Evolutionary conservation across 2,797 vertebrate genomes (phyloP), one percentile per base, ranked within the genome.

Genomic region (Dryobates pubescens): DNA sequence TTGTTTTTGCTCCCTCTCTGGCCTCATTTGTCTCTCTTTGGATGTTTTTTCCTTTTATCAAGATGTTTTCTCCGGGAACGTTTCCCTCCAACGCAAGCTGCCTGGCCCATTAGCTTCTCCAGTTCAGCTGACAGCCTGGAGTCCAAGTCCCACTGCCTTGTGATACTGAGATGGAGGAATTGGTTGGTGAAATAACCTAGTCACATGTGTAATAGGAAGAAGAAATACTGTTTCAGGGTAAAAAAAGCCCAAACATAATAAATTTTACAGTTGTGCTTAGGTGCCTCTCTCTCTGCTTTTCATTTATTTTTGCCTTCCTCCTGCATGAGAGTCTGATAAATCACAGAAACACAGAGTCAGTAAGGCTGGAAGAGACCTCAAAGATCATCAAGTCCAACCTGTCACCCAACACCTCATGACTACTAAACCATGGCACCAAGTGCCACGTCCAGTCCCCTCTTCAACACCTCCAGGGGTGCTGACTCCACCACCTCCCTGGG

Each of bases 21-120:
- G 91, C 88, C 82, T 89, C 87, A 70, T 93, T 96, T 96, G 77
- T 95, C 92, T 94, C 73, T 88, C 81, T 79, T 29, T 81, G 77
- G 89, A 79, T 63, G 54, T 67, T 91, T 94, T 94, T 93, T 87
- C 64, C 91, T 72, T 86, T 88, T 93, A 94, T 94, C 71, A 63
- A 81, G 92, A 89, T 86, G 70, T 94, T 94, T 92, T 93, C 72
- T 83, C 71, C 7, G 2, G 92, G 93, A 94, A 88, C 20, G 61
- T 13, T 73, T 91, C 86, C 92, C 36, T 1, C 86, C 92, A 89
- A 93, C 16, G 36, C 86, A 88, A 53, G 51, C 88, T 86, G 85
- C 90, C 79, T 87, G 90, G 88, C 47, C 93, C 93, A 93, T 95
- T 96, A 94, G 92, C 90, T 92, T 79, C 82, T 64, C 54, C 2